Evolutionary conservation across 2,113 vertebrate species (phyloP).

Genomic region (Turnix velox): DNA sequence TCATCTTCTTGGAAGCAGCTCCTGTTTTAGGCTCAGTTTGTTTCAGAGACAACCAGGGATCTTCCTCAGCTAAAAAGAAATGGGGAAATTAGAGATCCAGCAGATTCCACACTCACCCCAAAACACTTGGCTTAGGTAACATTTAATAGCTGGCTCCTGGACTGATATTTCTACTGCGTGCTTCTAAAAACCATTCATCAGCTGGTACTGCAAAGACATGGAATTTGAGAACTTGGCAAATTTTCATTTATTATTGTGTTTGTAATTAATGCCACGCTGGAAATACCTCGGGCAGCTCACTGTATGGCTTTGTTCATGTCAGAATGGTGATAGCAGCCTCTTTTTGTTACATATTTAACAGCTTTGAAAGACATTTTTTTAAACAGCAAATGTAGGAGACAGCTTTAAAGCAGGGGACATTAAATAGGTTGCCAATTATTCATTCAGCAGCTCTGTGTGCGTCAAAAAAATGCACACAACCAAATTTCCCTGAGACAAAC

Average conservation of each 20-base stretch:
- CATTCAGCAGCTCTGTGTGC: conserved; percentile 31
- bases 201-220: neutral
- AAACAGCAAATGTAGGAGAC: conserved; percentile 36
- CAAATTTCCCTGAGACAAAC: conserved; percentile 56
- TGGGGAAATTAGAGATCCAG: neutral
- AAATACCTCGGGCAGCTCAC: conserved; percentile 38
- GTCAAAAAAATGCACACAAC: conserved; percentile 54
- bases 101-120: neutral
- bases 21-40: conserved; percentile 18
- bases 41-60: conserved; percentile 19
- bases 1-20: conserved; percentile 30
- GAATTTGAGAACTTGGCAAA: neutral
- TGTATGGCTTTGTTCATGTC: conserved; percentile 56
- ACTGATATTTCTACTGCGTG: neutral
- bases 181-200: neutral
- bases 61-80: neutral
- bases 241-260: conserved; percentile 15
- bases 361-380: conserved; percentile 57
- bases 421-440: conserved; percentile 55
- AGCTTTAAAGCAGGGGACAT: conserved; percentile 58
- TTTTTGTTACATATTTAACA: conserved; percentile 63
- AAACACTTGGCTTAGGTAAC: neutral
- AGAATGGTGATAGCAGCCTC: conserved; percentile 48
- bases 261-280: conserved; percentile 45
- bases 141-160: neutral